These are phyloP conservation scores for Falco naumanni DNA, from an alignment of 2,797 vertebrate genomes.

Conservation along the genomic window DNA sequence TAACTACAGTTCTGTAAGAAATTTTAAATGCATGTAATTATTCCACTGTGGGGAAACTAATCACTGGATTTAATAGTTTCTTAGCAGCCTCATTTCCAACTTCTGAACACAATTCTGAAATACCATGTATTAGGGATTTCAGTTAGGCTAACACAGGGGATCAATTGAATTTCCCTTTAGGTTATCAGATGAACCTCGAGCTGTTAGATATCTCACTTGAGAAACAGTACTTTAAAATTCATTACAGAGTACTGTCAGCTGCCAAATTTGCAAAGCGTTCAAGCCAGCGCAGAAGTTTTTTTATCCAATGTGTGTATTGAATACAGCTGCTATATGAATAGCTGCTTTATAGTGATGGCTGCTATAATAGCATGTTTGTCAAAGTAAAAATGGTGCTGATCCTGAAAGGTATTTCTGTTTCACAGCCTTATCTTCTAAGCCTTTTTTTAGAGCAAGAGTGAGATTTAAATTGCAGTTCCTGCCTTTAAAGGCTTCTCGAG, in stretches of 20 bases:
- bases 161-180: background rate
- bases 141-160: background rate
- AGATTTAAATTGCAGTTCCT: conserved; percentile 62
- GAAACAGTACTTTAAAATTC: conserved; percentile 31
- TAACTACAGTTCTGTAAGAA: conserved; percentile 35
- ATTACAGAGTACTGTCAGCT: conserved; percentile 22
- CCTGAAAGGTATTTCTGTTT: conserved; percentile 55
- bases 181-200: conserved; percentile 28
- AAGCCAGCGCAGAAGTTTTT: conserved; percentile 16
- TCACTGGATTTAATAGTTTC: conserved; percentile 3
- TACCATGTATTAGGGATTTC: background rate
- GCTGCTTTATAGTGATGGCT: conserved; percentile 27
- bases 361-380: conserved; percentile 44
- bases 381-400: conserved; percentile 39
- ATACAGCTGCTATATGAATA: conserved; percentile 42
- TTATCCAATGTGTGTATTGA: conserved; percentile 11
- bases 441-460: conserved; percentile 56
- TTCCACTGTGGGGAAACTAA: conserved; percentile 15
- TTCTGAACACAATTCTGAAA: background rate
- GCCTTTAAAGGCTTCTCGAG: conserved; percentile 61
- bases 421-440: conserved; percentile 48
- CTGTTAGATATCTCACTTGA: conserved; percentile 26
- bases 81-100: conserved; percentile 44
- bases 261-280: conserved; percentile 35
- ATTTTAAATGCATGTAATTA: conserved; percentile 23